Evolutionary conservation across 1,140 invertebrate species (phyloP).

Genomic region (Asobara japonica): DNA sequence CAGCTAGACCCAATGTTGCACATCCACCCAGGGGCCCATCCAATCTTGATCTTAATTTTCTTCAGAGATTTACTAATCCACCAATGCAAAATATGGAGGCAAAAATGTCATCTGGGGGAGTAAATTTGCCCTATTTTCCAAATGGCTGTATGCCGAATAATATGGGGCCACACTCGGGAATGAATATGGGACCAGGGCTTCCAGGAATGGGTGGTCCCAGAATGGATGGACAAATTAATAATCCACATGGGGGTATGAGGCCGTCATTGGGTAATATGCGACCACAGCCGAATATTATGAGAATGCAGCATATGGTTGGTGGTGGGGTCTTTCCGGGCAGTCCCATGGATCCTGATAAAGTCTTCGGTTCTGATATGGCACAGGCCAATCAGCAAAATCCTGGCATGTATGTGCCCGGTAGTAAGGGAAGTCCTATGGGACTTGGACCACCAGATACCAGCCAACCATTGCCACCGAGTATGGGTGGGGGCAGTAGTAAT

Average conservation of each 20-base stretch:
- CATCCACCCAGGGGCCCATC: constrained; percentile 81
- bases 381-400: constrained; percentile 60
- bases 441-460: constrained; percentile 69
- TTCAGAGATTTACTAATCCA: constrained; percentile 87
- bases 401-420: constrained; percentile 67
- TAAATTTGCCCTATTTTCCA: constrained; percentile 82
- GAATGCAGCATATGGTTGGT: constrained; percentile 71
- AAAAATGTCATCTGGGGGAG: constrained; percentile 73
- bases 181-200: constrained; percentile 49
- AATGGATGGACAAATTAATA: constrained; percentile 53
- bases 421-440: constrained; percentile 67
- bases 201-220: constrained; percentile 51
- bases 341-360: constrained; percentile 64
- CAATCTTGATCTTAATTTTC: constrained; percentile 91
- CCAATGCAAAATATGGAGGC: constrained; percentile 74
- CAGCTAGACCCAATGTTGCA: constrained; percentile 83
- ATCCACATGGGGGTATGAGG: constrained; percentile 62
- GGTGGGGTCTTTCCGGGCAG: constrained; percentile 64
- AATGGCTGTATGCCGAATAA: constrained; percentile 63
- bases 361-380: constrained; percentile 63
- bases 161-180: constrained; percentile 49
- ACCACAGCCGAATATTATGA: constrained; percentile 65
- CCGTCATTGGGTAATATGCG: constrained; percentile 57
- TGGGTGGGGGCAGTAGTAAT: constrained; percentile 76
- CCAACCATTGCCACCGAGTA: constrained; percentile 81